Evolutionary conservation across 1,140 invertebrate species (phyloP).

Genomic region (Hylyphantes graminicola): DNA sequence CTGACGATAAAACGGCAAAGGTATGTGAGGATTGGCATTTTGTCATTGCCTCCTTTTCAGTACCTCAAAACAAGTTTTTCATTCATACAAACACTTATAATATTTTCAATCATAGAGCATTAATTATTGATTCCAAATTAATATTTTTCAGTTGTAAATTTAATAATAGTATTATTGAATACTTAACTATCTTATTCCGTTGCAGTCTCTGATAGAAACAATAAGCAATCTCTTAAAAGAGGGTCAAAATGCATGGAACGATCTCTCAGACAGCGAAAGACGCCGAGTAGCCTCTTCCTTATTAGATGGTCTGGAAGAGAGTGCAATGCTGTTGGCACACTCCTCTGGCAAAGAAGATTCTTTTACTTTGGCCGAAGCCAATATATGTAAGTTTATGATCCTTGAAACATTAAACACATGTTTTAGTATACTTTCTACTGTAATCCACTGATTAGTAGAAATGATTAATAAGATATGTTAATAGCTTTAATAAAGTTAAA

Average conservation of each 20-base stretch:
- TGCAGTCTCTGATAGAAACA: slow-evolving; percentile 83
- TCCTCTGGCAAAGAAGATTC: slow-evolving; percentile 79
- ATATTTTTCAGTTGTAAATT: not conserved
- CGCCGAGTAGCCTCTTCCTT: slow-evolving; percentile 86
- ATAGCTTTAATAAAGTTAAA: too few relatives aligned
- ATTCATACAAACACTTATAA: too few relatives aligned
- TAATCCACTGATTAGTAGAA: too few relatives aligned
- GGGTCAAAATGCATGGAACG: slow-evolving; percentile 88
- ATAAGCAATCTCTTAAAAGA: slow-evolving; percentile 91
- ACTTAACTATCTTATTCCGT: not conserved
- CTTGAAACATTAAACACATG: too few relatives aligned
- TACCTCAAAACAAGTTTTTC: too few relatives aligned
- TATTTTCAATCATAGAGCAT: too few relatives aligned
- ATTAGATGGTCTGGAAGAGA: slow-evolving; percentile 88
- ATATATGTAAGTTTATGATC: slow-evolving; percentile 79
- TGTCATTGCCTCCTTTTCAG: too few relatives aligned
- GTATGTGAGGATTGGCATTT: too few relatives aligned
- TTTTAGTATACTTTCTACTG: too few relatives aligned
- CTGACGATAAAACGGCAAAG: too few relatives aligned
- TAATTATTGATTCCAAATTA: too few relatives aligned
- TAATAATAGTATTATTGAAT: not conserved
- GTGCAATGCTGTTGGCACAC: slow-evolving; percentile 89
- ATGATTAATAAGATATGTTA: too few relatives aligned
- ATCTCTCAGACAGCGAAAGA: slow-evolving; percentile 74
- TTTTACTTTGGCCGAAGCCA: slow-evolving; percentile 82